Percentiles rank a stretch among this genome's conserved stretches.
phyloP scores from a whole-genome alignment of 2,888 invertebrate species.

The Ptychoptera contaminata region DNA sequence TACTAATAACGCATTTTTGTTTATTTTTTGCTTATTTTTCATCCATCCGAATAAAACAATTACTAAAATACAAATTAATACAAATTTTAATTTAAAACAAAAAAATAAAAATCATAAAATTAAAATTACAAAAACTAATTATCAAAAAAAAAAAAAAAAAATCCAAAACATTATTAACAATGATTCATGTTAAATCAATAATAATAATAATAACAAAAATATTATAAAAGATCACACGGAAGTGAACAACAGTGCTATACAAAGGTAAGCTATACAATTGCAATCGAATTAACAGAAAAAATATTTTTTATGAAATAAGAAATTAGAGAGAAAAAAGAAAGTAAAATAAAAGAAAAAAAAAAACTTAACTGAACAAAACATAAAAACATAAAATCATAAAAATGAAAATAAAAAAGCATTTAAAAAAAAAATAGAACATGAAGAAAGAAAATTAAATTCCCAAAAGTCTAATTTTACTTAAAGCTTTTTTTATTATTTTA shows the following conservation, averaged over 20 bases:
- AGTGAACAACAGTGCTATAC: conserved; percentile 28
- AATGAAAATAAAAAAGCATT: too few species aligned
- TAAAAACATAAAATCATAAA: too few species aligned
- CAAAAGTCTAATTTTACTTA: too few species aligned
- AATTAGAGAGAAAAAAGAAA: too few species aligned
- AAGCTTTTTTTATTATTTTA: too few species aligned
- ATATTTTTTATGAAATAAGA: too few species aligned
- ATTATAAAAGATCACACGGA: conserved; percentile 28
- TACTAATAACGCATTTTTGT: conserved; percentile 6
- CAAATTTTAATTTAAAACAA: conserved; percentile 8
- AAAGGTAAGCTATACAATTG: conserved; percentile 27
- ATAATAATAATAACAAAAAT: conserved; percentile 3
- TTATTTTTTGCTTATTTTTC: conserved; percentile 9
- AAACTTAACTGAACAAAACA: too few species aligned
- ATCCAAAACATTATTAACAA: not conserved
- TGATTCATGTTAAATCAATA: not conserved
- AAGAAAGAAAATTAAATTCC: too few species aligned
- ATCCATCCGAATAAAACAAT: conserved; percentile 1
- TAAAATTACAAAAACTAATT: conserved; percentile 1
- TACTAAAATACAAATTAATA: too few species aligned
- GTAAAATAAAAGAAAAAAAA: too few species aligned
- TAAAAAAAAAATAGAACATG: too few species aligned
- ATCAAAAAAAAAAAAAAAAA: conserved; percentile 1
- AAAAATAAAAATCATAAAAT: conserved; percentile 3
- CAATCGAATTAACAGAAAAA: too few species aligned